Evolutionary conservation across 2,797 vertebrate species (phyloP).

Genomic region (Pempheris klunzingeri): DNA sequence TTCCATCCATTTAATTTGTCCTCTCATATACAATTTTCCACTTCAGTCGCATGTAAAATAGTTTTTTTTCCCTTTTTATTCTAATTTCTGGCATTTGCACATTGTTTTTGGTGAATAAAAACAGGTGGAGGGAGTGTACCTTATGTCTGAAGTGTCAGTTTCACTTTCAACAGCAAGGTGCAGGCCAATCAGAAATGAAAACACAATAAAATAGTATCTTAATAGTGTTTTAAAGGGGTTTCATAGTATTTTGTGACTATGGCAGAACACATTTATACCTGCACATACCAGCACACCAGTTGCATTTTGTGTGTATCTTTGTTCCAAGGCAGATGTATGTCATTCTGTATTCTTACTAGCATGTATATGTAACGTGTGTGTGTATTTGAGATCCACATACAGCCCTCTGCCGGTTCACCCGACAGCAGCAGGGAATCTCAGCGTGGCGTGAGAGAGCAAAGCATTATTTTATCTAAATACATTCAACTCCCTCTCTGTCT

Average conservation of each 20-base stretch:
- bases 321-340: neutral
- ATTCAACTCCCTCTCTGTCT: slow-evolving; percentile 72
- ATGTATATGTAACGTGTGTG: slow-evolving; percentile 14
- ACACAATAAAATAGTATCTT: too few species aligned
- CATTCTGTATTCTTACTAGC: neutral
- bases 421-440: slow-evolving; percentile 39
- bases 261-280: neutral
- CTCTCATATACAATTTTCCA: neutral
- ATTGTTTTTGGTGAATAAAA: neutral
- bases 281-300: neutral
- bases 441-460: slow-evolving; percentile 61
- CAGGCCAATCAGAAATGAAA: too few species aligned
- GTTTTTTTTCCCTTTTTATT: neutral
- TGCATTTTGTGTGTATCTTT: neutral
- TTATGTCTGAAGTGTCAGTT: neutral
- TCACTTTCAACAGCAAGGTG: neutral
- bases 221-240: too few species aligned
- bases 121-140: neutral
- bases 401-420: slow-evolving; percentile 34
- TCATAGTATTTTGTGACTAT: neutral
- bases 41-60: neutral
- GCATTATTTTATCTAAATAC: slow-evolving; percentile 82
- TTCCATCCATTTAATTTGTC: neutral
- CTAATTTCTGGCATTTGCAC: neutral
- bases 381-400: slow-evolving; percentile 58